phyloP scores from a whole-genome alignment of 2,113 vertebrate genomes.

The Gallinago media region DNA sequence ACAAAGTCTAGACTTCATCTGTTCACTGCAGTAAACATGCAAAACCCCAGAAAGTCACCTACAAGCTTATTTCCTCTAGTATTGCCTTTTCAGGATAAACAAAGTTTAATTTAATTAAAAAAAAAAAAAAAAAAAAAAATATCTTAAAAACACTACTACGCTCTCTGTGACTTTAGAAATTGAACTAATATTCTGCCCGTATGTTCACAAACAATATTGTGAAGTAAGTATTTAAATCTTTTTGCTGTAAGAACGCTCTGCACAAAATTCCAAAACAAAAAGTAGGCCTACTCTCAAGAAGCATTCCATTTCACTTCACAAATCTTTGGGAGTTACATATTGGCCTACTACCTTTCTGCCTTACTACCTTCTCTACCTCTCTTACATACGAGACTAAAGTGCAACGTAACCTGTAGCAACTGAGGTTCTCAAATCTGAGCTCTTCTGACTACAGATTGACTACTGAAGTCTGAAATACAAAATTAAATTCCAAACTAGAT shows the following conservation, averaged over 20 bases:
- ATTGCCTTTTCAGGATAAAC: background rate
- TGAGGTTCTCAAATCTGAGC: background rate
- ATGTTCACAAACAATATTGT: background rate
- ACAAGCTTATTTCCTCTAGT: background rate
- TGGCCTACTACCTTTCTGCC: background rate
- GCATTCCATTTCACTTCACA: background rate
- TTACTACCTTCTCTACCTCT: background rate
- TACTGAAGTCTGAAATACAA: background rate
- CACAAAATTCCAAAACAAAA: background rate
- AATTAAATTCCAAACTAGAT: background rate
- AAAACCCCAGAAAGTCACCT: background rate
- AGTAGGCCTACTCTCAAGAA: background rate
- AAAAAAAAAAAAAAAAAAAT: background rate
- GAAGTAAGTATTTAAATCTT: background rate
- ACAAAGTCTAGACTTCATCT: background rate
- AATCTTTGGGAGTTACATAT: background rate
- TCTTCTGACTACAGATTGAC: background rate
- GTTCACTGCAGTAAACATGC: background rate
- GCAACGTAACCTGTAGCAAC: background rate
- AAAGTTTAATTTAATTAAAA: background rate
- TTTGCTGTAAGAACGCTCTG: background rate
- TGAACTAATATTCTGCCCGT: background rate
- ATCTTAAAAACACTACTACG: background rate
- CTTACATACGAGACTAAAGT: rapidly evolving
- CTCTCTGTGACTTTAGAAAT: background rate